Evolutionary conservation across 2,888 invertebrate genomes (phyloP).

Genomic region (Villa cingulata): DNA sequence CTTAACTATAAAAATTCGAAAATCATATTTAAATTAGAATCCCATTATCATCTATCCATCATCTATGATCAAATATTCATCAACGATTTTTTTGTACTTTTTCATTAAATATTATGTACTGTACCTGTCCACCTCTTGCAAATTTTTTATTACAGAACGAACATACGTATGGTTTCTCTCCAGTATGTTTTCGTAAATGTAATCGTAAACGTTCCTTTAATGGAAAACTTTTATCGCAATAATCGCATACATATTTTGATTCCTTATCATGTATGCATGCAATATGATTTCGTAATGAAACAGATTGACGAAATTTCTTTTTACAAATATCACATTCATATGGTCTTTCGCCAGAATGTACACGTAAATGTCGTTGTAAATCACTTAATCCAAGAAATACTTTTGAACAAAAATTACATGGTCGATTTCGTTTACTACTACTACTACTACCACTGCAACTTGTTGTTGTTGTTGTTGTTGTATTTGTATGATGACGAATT

Average conservation of each 20-base stretch:
- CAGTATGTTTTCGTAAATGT: constrained; percentile 61
- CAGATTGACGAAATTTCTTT: constrained; percentile 46
- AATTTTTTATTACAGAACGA: constrained; percentile 49
- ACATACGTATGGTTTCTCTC: constrained; percentile 54
- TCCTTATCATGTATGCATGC: constrained; percentile 30
- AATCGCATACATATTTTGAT: constrained; percentile 49
- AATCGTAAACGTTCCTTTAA: constrained; percentile 59
- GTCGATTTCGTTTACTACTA: constrained; percentile 31
- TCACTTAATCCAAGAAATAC: constrained; percentile 50
- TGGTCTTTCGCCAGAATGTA: constrained; percentile 51
- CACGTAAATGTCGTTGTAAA: constrained; percentile 50
- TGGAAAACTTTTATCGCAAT: constrained; percentile 63
- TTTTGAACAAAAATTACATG: constrained; percentile 51
- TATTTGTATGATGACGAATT: background rate
- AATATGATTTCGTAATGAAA: constrained; percentile 49
- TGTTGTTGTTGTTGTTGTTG: background rate
- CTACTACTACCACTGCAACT: constrained; percentile 18
- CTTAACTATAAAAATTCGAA: constrained; percentile 27
- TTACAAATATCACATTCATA: constrained; percentile 49
- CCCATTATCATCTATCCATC: too few relatives aligned
- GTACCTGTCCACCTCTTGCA: constrained; percentile 60
- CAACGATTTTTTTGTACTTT: too few relatives aligned
- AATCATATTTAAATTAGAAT: too few relatives aligned
- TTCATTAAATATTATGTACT: constrained; percentile 13
- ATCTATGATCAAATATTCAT: too few relatives aligned